These are phyloP conservation scores for Melikaiella ostensackeni DNA, from an alignment of 2,888 invertebrate genomes.

Conservation along the genomic window DNA sequence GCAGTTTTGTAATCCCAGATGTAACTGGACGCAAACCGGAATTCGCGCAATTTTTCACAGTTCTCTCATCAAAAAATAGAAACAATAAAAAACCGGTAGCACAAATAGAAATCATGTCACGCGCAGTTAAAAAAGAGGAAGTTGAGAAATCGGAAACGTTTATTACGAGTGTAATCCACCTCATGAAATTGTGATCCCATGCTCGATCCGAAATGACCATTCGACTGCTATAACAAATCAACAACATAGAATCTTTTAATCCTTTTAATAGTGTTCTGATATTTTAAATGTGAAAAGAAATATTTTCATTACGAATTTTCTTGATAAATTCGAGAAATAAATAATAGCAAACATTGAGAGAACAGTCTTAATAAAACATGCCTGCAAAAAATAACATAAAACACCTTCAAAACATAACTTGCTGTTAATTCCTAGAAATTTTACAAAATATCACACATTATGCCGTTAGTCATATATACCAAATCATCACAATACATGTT, in stretches of 20 bases:
- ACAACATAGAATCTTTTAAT: conserved; percentile 45
- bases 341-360: background rate
- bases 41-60: conserved; percentile 21
- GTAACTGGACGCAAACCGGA: conserved; percentile 8
- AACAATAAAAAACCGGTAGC: conserved; percentile 12
- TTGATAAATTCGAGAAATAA: background rate
- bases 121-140: conserved; percentile 26
- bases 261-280: conserved; percentile 57
- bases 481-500: background rate
- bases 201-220: conserved; percentile 40
- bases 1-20: conserved; percentile 5
- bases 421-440: conserved; percentile 28
- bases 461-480: background rate
- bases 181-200: conserved; percentile 57
- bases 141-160: conserved; percentile 36
- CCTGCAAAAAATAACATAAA: conserved; percentile 19
- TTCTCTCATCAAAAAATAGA: conserved; percentile 8
- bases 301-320: background rate
- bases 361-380: conserved; percentile 16
- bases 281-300: conserved; percentile 24
- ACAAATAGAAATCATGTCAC: conserved; percentile 31
- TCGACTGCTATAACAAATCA: conserved; percentile 54
- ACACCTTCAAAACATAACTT: conserved; percentile 1
- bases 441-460: conserved; percentile 6
- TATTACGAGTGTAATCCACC: conserved; percentile 52